These are phyloP conservation scores for Calliopum simillimum DNA, from an alignment of 2,888 invertebrate species.

Conservation along the genomic window DNA sequence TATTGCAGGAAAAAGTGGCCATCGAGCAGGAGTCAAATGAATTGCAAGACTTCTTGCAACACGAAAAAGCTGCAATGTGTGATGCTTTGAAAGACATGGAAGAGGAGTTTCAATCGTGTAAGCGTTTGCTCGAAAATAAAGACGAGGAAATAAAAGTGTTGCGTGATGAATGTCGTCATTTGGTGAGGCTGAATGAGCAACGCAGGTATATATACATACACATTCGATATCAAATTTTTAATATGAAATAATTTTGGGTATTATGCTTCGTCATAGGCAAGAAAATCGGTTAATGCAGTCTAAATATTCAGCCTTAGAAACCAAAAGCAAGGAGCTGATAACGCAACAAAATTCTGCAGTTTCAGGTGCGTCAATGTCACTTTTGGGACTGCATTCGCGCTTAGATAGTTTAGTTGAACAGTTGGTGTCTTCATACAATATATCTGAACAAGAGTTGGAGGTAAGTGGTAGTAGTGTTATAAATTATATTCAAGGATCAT, in stretches of 20 bases:
- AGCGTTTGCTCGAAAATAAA: slow-evolving; percentile 67
- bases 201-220: slow-evolving; percentile 73
- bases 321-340: slow-evolving; percentile 73
- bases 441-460: slow-evolving; percentile 81
- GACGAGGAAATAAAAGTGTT: slow-evolving; percentile 73
- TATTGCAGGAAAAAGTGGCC: slow-evolving; percentile 81
- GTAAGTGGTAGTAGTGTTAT: slow-evolving; percentile 68
- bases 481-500: too few relatives aligned
- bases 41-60: slow-evolving; percentile 88
- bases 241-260: neutral
- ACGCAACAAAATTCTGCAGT: slow-evolving; percentile 78
- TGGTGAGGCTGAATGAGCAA: slow-evolving; percentile 84
- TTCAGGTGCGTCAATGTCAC: slow-evolving; percentile 76
- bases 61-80: slow-evolving; percentile 83
- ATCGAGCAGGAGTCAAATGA: slow-evolving; percentile 84
- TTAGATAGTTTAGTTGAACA: slow-evolving; percentile 79
- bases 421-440: slow-evolving; percentile 78
- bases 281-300: slow-evolving; percentile 77
- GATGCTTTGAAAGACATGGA: slow-evolving; percentile 86
- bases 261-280: slow-evolving; percentile 67
- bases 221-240: neutral
- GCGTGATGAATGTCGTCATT: slow-evolving; percentile 81
- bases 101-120: slow-evolving; percentile 58
- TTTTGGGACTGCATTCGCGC: slow-evolving; percentile 77
- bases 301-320: slow-evolving; percentile 74